Base-by-base conservation (phyloP, 2,888 invertebrate species). In the Apomyelois bistriatella region DNA sequence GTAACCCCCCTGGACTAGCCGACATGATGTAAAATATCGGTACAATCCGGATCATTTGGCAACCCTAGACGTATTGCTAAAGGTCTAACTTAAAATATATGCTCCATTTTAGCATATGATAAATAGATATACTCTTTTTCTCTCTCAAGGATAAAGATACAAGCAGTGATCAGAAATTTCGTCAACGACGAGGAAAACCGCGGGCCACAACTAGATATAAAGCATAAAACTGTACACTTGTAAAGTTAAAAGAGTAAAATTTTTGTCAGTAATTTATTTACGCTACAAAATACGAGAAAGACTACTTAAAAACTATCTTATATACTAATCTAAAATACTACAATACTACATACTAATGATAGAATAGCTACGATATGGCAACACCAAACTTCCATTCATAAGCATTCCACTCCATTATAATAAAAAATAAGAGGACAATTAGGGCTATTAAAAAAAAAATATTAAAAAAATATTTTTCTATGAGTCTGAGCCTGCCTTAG, bases 351-450 rank as follows among this genome's bases (percentile, higher is more conserved):
- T 42, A 13, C 46, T 46, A 41, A 37, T 28, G 32, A 43, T 40
- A 55, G 47, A 52, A 76, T 79, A 83, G 83, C 83, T 84, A 86
- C 83, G 86, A 86, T 86, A 86, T 86, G 86, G 86, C 68, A 71
- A 53, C 57, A 56, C 54, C 62, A 67, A 59, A 61, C 65, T 61
- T 43, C 17, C 61, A 66, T 68, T 75, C 70, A 76, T 79, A 85
- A 84, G 79, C 85, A 85, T 64, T 59, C 66, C 74, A 74, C 72
- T 66, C 57, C 58, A 60, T 48, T 35, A 30, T 32, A 5, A 48
- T 42, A 50, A 53, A 51, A 53, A 53, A 52, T 48, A 16, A 52
- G 16, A 30, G 41, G n/a, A n/a, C n/a, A n/a, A n/a, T n/a, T n/a
- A n/a, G n/a, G n/a, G n/a, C n/a, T n/a, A n/a, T n/a, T n/a, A 53